A percentile compares a stretch with the other conserved stretches of the same genome.
phyloP scores from a whole-genome alignment of 2,113 vertebrate species.

The Laticauda laticaudata region DNA sequence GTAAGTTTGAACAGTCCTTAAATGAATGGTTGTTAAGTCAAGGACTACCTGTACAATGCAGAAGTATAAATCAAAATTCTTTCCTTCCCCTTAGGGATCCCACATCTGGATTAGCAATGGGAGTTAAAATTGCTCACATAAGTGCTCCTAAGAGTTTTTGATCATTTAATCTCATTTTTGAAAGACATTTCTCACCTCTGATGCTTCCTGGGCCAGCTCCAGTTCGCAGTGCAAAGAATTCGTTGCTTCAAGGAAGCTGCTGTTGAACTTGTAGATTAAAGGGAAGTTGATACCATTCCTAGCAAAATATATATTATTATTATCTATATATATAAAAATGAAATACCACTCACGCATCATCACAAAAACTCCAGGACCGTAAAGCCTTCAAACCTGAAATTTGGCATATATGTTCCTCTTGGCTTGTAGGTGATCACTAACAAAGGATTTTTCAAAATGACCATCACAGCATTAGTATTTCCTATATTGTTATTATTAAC shows the following conservation, averaged over 20 bases:
- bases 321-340: too few relatives aligned
- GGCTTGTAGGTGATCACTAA: too few relatives aligned
- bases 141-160: not conserved
- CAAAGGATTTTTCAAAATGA: too few relatives aligned
- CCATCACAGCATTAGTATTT: too few relatives aligned
- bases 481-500: too few relatives aligned
- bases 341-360: too few relatives aligned
- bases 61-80: not conserved
- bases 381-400: too few relatives aligned
- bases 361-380: too few relatives aligned
- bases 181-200: constrained; percentile 71
- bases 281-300: constrained; percentile 70
- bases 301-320: not conserved
- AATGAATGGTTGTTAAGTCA: not conserved
- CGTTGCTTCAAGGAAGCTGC: constrained; percentile 57
- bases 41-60: not conserved
- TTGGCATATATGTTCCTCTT: too few relatives aligned
- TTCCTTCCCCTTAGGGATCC: not conserved
- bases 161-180: not conserved
- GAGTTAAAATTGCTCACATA: not conserved
- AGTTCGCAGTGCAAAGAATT: constrained; percentile 80
- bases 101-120: not conserved
- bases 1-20: not conserved
- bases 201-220: constrained; percentile 78
- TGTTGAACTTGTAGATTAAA: constrained; percentile 66